phyloP scores from a whole-genome alignment of 2,797 vertebrate species.

The Falco berigora region DNA sequence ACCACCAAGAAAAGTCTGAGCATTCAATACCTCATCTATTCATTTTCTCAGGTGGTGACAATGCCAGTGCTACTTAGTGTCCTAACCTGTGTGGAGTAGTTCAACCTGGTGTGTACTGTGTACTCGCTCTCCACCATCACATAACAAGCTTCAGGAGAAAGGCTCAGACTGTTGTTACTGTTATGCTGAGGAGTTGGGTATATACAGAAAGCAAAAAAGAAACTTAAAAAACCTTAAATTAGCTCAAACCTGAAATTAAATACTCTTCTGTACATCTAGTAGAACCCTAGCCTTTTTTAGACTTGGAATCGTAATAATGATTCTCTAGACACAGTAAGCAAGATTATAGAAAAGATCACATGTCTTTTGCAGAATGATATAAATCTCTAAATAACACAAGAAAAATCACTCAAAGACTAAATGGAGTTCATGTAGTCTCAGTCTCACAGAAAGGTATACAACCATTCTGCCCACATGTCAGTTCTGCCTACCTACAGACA shows the following conservation, averaged over 20 bases:
- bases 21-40: not conserved
- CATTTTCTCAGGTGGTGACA: not conserved
- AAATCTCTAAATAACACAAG: not conserved
- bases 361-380: not conserved
- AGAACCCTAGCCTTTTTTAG: not conserved
- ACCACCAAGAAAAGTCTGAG: not conserved
- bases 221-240: not conserved
- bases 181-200: not conserved
- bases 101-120: not conserved
- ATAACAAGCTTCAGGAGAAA: not conserved
- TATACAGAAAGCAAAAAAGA: not conserved
- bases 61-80: not conserved
- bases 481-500: not conserved
- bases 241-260: not conserved
- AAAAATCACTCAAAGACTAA: not conserved
- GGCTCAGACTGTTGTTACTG: not conserved
- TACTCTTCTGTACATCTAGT: not conserved
- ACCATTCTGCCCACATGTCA: not conserved
- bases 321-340: not conserved
- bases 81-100: not conserved
- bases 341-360: not conserved
- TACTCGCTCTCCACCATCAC: not conserved
- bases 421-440: not conserved
- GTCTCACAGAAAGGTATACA: not conserved
- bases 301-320: not conserved